These are phyloP conservation scores for Rhagoletis pomonella DNA, from an alignment of 1,140 invertebrate genomes.

Conservation along the genomic window DNA sequence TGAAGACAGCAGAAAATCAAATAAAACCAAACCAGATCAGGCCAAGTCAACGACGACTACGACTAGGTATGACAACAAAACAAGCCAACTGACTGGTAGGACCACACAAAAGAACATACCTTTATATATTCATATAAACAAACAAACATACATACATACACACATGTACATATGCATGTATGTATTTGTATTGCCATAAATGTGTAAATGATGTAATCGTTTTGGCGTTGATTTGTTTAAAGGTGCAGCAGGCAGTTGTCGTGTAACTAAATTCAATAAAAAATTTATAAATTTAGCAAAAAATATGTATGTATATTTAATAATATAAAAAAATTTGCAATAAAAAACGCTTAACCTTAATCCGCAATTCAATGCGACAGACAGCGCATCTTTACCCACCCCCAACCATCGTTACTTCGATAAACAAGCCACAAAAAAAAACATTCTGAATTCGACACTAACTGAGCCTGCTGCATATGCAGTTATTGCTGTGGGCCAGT, in stretches of 20 bases:
- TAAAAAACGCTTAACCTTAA: constrained; percentile 31
- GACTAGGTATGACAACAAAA: constrained; percentile 29
- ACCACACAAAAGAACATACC: not conserved
- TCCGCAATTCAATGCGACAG: not conserved
- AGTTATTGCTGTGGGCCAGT: too few species aligned
- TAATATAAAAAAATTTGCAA: too few species aligned
- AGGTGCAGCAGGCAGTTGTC: constrained; percentile 41
- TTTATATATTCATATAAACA: not conserved
- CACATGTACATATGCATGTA: not conserved
- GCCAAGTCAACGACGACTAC: not conserved
- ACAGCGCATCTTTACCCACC: not conserved
- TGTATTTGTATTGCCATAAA: not conserved
- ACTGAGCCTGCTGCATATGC: too few species aligned
- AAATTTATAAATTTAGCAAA: not conserved
- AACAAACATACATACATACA: constrained; percentile 3
- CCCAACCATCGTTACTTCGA: not conserved
- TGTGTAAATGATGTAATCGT: constrained; percentile 44
- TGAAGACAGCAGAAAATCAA: constrained; percentile 21
- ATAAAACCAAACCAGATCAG: constrained; percentile 5
- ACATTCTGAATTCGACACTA: not conserved
- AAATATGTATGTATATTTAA: not conserved
- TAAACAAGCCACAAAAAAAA: not conserved
- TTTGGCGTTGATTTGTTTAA: constrained; percentile 24
- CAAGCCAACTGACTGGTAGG: constrained; percentile 1
- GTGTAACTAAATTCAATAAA: not conserved